Evolutionary conservation across 2,797 vertebrate genomes (phyloP), one percentile per base, ranked within the genome.

Genomic region (Acanthurus leucopareius): DNA sequence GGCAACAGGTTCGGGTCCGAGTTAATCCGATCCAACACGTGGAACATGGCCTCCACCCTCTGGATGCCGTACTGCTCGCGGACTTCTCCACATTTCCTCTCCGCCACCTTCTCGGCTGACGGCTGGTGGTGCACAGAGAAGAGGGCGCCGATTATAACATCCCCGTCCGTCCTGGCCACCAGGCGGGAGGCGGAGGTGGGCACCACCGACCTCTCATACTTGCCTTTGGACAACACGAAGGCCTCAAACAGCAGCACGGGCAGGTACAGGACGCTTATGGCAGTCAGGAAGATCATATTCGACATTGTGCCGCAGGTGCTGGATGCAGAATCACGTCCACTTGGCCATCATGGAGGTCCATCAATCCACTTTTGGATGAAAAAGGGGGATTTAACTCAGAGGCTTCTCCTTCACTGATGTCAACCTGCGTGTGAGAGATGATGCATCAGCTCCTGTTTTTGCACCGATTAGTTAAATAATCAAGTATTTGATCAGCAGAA

Each of bases 91-190:
- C 98, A 99, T 88, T 99, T 99, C 53, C 98, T 96, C 77, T 99
- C 98, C 0, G 98, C 97, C 80, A 99, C 98, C 75, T 96, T 98
- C 79, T 99, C 98, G 0, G 97, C 97, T 0, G 97, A 97, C 0
- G 98, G 98, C 90, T 99, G 98, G 90, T 99, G 98, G 87, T 99
- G 98, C 59, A 99, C 97, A 0, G 98, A 99, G 93, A 99, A 99
- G 74, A 99, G 97, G 54, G 98, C 98, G 44, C 98, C 98, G 47
- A 99, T 99, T 76, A 99, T 99, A 86, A 99, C 96, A 94, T 99
- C 98, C 22, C 98, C 98, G 10, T 99, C 98, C 97, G 95, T 98
- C 68, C 98, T 96, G 51, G 98, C 98, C 89, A 99, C 98, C 0
- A 97, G 97, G 58, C 98, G 95, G 10, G 96, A 91, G 1, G 89